A percentile compares a stretch with the other conserved stretches of the same genome.
Evolutionary conservation across 2,797 vertebrate species (phyloP).

Genomic region (Notamacropus eugenii): DNA sequence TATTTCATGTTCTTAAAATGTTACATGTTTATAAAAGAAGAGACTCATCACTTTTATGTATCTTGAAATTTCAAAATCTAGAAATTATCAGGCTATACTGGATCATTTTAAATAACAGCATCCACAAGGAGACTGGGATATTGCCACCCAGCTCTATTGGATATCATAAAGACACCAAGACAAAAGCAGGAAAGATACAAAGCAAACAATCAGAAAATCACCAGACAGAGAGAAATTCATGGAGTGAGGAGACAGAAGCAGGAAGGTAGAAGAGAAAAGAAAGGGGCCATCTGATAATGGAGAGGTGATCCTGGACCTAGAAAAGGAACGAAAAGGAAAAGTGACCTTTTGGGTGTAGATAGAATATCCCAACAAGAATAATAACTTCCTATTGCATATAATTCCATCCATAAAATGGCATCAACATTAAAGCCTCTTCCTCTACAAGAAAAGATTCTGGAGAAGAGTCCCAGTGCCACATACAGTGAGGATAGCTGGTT

Average conservation of each 20-base stretch:
- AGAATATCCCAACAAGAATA: constrained; percentile 21
- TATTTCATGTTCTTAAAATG: neutral
- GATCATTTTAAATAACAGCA: neutral
- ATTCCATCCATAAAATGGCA: constrained; percentile 2
- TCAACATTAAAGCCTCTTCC: neutral
- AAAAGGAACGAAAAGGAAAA: neutral
- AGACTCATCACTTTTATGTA: neutral
- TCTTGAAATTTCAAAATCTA: neutral
- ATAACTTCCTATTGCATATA: constrained; percentile 7
- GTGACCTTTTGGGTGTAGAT: neutral
- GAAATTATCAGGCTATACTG: neutral
- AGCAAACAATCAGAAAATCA: neutral
- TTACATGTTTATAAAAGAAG: neutral
- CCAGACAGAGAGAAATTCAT: neutral
- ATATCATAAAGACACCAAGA: neutral
- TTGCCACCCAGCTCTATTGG: neutral
- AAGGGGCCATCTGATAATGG: neutral
- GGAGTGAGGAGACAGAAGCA: neutral
- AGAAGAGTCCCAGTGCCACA: neutral
- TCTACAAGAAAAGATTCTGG: neutral
- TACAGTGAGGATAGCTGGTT: constrained; percentile 17
- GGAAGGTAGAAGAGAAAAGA: neutral
- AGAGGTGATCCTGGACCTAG: neutral
- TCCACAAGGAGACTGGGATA: neutral
- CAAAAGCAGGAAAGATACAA: neutral